Percentiles rank a stretch among this genome's conserved stretches.
phyloP scores from a whole-genome alignment of 2,113 vertebrate species.

The Dissostichus mawsoni region DNA sequence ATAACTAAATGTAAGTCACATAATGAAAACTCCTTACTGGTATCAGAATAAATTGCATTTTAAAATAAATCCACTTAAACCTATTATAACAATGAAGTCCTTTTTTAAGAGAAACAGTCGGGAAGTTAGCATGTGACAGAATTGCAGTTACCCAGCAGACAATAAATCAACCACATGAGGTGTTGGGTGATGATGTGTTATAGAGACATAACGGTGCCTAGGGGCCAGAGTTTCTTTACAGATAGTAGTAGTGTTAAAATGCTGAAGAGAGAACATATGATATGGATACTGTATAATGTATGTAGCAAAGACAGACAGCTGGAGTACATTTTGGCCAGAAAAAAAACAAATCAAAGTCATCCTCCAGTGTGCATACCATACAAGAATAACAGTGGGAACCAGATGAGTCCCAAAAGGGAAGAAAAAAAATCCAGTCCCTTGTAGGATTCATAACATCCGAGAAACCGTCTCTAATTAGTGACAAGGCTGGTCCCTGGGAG shows the following conservation, averaged over 20 bases:
- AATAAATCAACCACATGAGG: constrained; percentile 5
- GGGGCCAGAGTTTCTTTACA: neutral
- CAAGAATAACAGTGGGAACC: constrained; percentile 80
- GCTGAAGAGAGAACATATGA: constrained; percentile 9
- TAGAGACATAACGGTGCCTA: neutral
- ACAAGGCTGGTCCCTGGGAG: constrained; percentile 72
- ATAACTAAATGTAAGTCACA: constrained; percentile 8
- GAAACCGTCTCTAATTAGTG: constrained; percentile 80
- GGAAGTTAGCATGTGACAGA: constrained; percentile 8
- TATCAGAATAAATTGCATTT: constrained; percentile 18
- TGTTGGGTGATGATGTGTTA: neutral
- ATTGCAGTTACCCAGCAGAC: constrained; percentile 7
- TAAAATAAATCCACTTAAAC: constrained; percentile 29
- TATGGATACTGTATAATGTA: constrained; percentile 32
- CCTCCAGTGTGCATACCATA: constrained; percentile 58
- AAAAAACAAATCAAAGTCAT: constrained; percentile 62
- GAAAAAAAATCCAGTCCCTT: constrained; percentile 50
- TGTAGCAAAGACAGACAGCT: constrained; percentile 68
- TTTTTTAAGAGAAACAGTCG: neutral
- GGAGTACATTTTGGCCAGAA: constrained; percentile 63
- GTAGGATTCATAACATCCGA: constrained; percentile 73
- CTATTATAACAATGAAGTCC: constrained; percentile 11
- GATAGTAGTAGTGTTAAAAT: constrained; percentile 4
- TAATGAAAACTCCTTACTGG: constrained; percentile 7
- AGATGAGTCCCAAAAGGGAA: constrained; percentile 75